Conservation (phyloP, 64 coral and sea anemone species). For the Cladopsammia gracilis region DNA sequence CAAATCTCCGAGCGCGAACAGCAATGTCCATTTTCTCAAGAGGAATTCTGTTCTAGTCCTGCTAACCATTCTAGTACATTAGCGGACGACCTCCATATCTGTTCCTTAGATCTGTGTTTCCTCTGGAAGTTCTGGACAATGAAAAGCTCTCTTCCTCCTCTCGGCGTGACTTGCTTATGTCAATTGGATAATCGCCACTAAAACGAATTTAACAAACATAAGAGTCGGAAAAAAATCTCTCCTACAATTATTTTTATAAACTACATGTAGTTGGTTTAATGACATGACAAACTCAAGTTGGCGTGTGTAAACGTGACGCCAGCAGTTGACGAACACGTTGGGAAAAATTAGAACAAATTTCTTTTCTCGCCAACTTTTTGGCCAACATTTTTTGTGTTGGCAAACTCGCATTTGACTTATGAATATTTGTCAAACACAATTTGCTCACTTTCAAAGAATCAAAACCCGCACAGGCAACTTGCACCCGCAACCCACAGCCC, state of each 20-base stretch:
- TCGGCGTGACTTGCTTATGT: not conserved
- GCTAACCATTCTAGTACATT: not conserved
- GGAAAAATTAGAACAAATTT: too few species aligned
- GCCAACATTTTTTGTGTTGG: too few species aligned
- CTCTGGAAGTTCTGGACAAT: not conserved
- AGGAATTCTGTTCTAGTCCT: not conserved
- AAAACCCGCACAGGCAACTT: too few species aligned
- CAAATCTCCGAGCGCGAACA: not conserved
- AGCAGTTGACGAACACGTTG: too few species aligned
- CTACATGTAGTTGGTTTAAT: too few species aligned
- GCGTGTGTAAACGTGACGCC: too few species aligned
- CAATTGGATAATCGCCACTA: not conserved
- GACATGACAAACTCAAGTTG: too few species aligned
- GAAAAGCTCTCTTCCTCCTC: conserved; percentile 12
- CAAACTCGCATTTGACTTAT: too few species aligned
- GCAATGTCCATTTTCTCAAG: not conserved
- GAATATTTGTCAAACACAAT: too few species aligned
- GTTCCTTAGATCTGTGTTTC: not conserved
- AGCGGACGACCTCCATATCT: conserved; percentile 25
- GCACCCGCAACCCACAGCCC: too few species aligned
- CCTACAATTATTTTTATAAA: not conserved
- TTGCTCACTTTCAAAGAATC: too few species aligned
- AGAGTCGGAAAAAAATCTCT: not conserved
- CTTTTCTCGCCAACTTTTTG: too few species aligned
- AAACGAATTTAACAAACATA: not conserved